Conservation (phyloP, 1,140 invertebrate genomes). For the Argopecten irradians region DNA sequence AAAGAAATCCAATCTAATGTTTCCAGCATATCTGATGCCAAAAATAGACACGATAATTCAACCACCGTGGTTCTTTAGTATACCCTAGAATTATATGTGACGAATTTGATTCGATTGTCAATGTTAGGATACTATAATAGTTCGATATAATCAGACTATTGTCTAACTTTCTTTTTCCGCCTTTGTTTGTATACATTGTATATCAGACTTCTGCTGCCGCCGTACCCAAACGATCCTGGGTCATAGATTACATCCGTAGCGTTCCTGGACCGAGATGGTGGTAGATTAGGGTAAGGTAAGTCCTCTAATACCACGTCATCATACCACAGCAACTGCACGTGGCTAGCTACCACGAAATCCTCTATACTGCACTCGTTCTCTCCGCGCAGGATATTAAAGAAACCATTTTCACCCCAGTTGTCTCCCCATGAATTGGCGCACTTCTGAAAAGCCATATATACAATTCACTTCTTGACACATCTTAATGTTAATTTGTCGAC, state of each 20-base stretch:
- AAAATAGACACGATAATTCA: too few relatives aligned
- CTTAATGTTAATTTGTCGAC: too few relatives aligned
- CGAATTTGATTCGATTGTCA: too few relatives aligned
- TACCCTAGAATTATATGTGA: too few relatives aligned
- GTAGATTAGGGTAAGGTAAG: not conserved
- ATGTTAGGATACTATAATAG: not conserved
- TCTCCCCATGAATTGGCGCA: conserved; percentile 93
- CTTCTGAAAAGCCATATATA: conserved; percentile 79
- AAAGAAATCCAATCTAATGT: too few relatives aligned
- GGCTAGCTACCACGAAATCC: conserved; percentile 64
- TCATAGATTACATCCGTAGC: not conserved
- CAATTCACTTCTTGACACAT: too few relatives aligned
- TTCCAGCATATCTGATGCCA: too few relatives aligned
- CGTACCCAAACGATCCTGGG: not conserved
- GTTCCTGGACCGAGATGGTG: not conserved
- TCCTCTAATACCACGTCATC: not conserved
- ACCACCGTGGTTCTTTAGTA: too few relatives aligned
- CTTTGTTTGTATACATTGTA: not conserved
- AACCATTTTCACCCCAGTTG: conserved; percentile 88
- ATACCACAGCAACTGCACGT: not conserved
- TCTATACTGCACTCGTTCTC: conserved; percentile 70
- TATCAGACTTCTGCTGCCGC: not conserved
- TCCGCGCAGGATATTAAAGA: conserved; percentile 71
- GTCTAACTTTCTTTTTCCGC: not conserved
- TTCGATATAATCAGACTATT: not conserved